Base-by-base conservation (phyloP, 2,797 vertebrate species). In the Myioborus melanocephalus region DNA sequence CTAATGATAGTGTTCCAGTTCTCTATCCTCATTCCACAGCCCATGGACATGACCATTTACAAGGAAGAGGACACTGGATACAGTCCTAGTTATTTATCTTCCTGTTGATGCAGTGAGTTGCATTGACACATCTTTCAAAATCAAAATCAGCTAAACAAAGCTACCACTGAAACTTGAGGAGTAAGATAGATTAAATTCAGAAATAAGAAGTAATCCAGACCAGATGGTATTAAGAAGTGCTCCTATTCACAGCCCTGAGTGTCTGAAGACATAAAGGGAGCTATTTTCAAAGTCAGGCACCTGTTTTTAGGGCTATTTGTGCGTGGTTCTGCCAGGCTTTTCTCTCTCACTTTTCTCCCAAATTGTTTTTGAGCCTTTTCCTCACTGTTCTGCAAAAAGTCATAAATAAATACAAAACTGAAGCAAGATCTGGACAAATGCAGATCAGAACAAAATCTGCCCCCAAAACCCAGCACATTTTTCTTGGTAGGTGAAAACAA, bases 71-170 rank as follows among this genome's bases (percentile, higher is more conserved):
- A 59, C 61, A n/a, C 52, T 86, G 77, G 80, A 17, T 61, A 10
- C 7, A 49, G 22, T 43, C 43, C 39, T 18, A 22, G 28, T 39
- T 84, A 87, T 90, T 95, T 83, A 71, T 55, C 81, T 47, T 73
- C 81, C 53, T 0, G 4, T 8, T 49, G 64, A 73, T 46, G 81
- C 2, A 19, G 52, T 10, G 50, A 92, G 50, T 77, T 56, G 68
- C 61, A 84, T 44, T 24, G 20, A 88, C 53, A 53, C 55, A 32
- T 91, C 80, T 90, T 88, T 94, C 81, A 93, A 86, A 89, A 73
- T 94, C 81, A 93, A 85, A 89, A 73, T 65, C 86, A 93, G 65
- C 65, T 76, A 55, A 94, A 93, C 87, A 93, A 93, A 95, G 55
- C 59, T 50, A 77, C 22, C 50, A 37, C 46, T 55, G 68, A 78